Evolutionary conservation across 2,888 invertebrate genomes (phyloP), one percentile per base, ranked within the genome.

Genomic region (Coleophora deauratella): DNA sequence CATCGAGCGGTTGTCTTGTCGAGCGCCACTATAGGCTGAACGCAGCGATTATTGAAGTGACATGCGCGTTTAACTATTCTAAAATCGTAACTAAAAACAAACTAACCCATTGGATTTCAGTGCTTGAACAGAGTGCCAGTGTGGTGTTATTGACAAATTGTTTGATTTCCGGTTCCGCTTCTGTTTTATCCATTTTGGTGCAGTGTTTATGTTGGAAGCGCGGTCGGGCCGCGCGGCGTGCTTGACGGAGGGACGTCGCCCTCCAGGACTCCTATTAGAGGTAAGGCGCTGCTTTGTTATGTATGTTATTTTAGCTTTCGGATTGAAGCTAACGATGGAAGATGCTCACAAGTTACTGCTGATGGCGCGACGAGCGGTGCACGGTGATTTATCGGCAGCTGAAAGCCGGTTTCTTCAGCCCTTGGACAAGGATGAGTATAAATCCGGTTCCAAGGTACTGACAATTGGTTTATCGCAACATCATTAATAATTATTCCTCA

Each of bases 191-290:
- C 59, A 59, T 68, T 70, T 73, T 75, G 72, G 82, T 84, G 81
- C 72, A 79, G 84, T 85, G 84, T 85, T 85, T 85, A 82, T 82
- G 82, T 84, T 75, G 69, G 70, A 66, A 76, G 66, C 74, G 77
- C 72, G 70, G 69, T 66, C 65, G 78, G 64, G 74, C 63, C 62
- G 68, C 73, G 68, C 75, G 74, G 72, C 72, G 68, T 71, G 68
- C 66, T 72, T 71, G 68, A 65, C 72, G 72, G 72, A 79, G 70
- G 76, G 21, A 21, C 84, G 78, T 82, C 82, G 82, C 84, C 81
- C 80, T 71, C 84, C 59, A 72, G 60, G 72, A 75, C 65, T 76
- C 66, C 50, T 72, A 69, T 64, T 72, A 78, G 77, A 80, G 74
- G 84, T 82, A 62, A 47, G 45, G 40, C 43, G 38, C 37, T 60